Conservation (phyloP, 2,797 vertebrate genomes). For the Acipenser ruthenus region DNA sequence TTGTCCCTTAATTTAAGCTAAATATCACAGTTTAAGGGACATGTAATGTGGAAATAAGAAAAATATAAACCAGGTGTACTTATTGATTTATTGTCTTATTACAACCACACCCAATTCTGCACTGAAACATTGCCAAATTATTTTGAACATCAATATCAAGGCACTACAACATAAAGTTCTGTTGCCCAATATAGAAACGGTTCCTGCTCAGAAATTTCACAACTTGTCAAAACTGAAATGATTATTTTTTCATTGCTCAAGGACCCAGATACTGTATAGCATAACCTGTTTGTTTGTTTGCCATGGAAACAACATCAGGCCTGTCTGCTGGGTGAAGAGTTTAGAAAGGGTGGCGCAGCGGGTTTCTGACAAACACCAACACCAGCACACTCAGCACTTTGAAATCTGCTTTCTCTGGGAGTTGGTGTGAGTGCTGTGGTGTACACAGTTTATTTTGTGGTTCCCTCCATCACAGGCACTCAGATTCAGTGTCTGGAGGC, state of each 20-base stretch:
- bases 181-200: too few relatives aligned
- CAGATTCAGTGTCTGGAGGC: slow-evolving; percentile 1
- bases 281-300: slow-evolving; percentile 37
- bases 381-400: slow-evolving; percentile 13
- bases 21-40: too few relatives aligned
- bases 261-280: slow-evolving; percentile 23
- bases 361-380: slow-evolving; percentile 13
- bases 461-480: neutral
- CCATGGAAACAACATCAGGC: slow-evolving; percentile 37
- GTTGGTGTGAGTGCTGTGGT: slow-evolving; percentile 11
- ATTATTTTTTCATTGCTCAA: neutral
- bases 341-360: slow-evolving; percentile 34
- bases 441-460: neutral
- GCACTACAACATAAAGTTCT: too few relatives aligned
- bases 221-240: too few relatives aligned
- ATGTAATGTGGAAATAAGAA: too few relatives aligned
- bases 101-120: too few relatives aligned
- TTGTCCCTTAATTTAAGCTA: too few relatives aligned
- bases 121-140: too few relatives aligned
- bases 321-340: slow-evolving; percentile 40
- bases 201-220: too few relatives aligned
- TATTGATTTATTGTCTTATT: too few relatives aligned
- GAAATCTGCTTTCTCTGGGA: slow-evolving; percentile 20
- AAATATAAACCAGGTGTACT: too few relatives aligned
- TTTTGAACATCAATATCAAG: too few relatives aligned